Evolutionary conservation across 2,888 invertebrate genomes (phyloP), one percentile per base, ranked within the genome.

Genomic region (Vesta saturnalis): DNA sequence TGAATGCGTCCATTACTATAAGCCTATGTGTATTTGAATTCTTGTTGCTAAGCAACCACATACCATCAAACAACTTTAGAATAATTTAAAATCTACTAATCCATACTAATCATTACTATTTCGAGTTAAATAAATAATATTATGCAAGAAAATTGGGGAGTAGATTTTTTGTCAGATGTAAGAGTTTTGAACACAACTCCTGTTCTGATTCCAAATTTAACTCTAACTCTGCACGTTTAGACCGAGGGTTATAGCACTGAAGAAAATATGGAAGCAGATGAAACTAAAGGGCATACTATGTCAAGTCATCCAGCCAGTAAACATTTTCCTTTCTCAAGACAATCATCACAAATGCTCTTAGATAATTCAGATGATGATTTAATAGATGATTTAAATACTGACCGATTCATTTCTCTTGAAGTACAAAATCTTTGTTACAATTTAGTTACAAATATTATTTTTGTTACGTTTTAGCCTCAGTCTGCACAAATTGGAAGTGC

Each of bases 221-320:
- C 39, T 39, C 8, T 39, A 23, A 23, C 23, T 39, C 39, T 39
- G 39, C n/a, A 39, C 39, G n/a, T 39, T 39, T 39, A 39, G 39
- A 10, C n/a, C 3, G 39, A 39, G n/a, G n/a, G 39, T 39, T 10
- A n/a, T n/a, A n/a, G n/a, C 2, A n/a, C 39, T 6, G 39, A 39
- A 39, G 39, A 39, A 2, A 39, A 39, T 39, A 39, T 39, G 39
- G 39, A 39, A 39, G n/a, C 39, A 39, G n/a, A 39, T 39, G 8
- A 39, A 2, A 39, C 12, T 39, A 19, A n/a, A 19, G 4, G n/a
- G 21, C 1, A 19, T 12, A 96, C 97, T 85, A 67, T 63, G 68
- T 64, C 60, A 8, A 30, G 58, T 23, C 97, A 97, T 84, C 22
- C 60, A 10, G 30, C 52, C n/a, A 39, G n/a, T 16, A 66, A 61